phyloP scores from a whole-genome alignment of 2,113 vertebrate species.

The Silurus glanis region DNA sequence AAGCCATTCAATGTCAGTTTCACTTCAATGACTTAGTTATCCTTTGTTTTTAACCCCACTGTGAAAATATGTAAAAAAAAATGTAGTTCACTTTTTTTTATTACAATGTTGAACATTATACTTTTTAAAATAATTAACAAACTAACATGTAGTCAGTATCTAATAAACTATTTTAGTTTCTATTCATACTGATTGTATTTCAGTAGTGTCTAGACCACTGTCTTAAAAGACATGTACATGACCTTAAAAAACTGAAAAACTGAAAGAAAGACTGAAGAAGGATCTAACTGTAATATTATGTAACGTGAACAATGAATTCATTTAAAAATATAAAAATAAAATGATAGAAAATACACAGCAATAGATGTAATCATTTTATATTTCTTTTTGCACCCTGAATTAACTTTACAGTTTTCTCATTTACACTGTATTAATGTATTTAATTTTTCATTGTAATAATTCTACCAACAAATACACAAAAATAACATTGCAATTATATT shows the following conservation, averaged over 20 bases:
- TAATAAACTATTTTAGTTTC: background rate
- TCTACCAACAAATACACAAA: background rate
- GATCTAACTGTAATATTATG: background rate
- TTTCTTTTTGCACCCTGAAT: background rate
- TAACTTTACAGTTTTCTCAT: background rate
- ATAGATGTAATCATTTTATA: background rate
- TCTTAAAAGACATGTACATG: background rate
- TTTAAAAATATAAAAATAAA: background rate
- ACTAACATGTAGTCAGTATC: background rate
- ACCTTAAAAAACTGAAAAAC: background rate
- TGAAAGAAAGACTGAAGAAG: background rate
- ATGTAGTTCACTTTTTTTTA: too few relatives aligned
- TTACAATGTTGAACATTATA: background rate
- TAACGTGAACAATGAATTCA: background rate
- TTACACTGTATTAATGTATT: background rate
- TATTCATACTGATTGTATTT: background rate
- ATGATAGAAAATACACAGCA: background rate
- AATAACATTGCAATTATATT: constrained; percentile 10
- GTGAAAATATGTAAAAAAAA: background rate
- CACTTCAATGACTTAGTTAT: background rate
- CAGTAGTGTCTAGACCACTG: background rate
- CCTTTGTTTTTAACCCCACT: background rate
- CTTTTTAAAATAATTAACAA: background rate
- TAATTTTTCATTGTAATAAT: background rate
- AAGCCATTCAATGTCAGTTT: background rate